Conservation (phyloP, 1,140 invertebrate species). For the Phenacoccus solenopsis region DNA sequence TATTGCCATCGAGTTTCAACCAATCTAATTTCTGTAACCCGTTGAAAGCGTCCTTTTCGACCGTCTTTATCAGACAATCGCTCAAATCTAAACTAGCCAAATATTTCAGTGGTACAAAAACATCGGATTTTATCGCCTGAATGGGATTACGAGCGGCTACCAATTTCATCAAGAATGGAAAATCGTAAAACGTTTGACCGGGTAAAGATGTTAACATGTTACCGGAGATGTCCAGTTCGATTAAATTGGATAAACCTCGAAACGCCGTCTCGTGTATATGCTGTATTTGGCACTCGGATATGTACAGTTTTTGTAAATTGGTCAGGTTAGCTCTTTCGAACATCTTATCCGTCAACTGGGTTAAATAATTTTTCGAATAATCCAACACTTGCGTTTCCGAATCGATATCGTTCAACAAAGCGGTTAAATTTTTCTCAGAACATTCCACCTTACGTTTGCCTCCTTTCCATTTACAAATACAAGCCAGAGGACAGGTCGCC, state of each 20-base stretch:
- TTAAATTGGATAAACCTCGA: constrained; percentile 67
- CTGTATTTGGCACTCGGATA: constrained; percentile 59
- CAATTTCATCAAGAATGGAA: constrained; percentile 64
- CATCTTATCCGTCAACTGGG: constrained; percentile 55
- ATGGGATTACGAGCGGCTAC: constrained; percentile 69
- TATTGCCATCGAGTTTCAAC: constrained; percentile 70
- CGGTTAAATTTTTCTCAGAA: constrained; percentile 52
- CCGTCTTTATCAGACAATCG: constrained; percentile 58
- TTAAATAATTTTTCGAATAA: constrained; percentile 65
- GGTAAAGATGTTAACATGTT: constrained; percentile 66
- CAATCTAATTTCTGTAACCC: constrained; percentile 69
- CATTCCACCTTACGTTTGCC: constrained; percentile 84
- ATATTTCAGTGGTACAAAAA: constrained; percentile 58
- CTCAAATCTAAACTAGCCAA: constrained; percentile 72
- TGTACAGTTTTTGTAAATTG: constrained; percentile 74
- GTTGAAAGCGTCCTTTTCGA: constrained; percentile 69
- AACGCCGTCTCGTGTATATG: constrained; percentile 66
- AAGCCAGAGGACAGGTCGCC: constrained; percentile 55
- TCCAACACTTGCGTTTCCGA: constrained; percentile 78
- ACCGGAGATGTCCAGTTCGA: constrained; percentile 73
- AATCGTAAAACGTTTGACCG: constrained; percentile 63
- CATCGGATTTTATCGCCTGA: constrained; percentile 47
- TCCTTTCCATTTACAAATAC: constrained; percentile 81
- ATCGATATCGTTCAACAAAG: constrained; percentile 66
- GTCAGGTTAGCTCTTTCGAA: constrained; percentile 63